Base-by-base conservation (phyloP, 1,140 invertebrate genomes). In the roundworm (Caenorhabditis elegans) region DNA sequence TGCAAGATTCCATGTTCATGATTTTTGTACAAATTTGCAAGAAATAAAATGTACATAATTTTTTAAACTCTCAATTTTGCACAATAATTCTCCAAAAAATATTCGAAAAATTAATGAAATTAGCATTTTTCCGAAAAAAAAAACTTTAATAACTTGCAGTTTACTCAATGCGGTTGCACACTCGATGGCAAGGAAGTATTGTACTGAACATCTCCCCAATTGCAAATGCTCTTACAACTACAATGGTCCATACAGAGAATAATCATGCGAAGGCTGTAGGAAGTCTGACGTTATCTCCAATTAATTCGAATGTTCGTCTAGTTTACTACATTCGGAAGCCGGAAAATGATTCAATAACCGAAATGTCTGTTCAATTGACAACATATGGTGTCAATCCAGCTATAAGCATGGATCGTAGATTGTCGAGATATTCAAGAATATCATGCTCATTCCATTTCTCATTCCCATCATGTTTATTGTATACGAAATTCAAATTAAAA, bases 211-310 rank as follows among this genome's bases (percentile, higher is more conserved):
- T 51, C n/a, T 70, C 55, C 11, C 76, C 76, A 3, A 70, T 79
- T 1, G 34, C 82, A 1, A 77, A 55, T 8, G 86, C 80, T 47
- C 53, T 87, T 4, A 86, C 79, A 8, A 86, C 86, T n/a, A 83
- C 86, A 34, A 84, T 89, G 13, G 70, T 88, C 0, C 75, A 82
- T 43, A 86, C 84, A n/a, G 86, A 88, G 39, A 82, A 86, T 17
- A 86, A 87, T 76, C 87, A 87, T 22, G 87, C 87, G 28, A 86
- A 89, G 53, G 85, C 83, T 24, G 76, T 86, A 43, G 77, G 55
- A 70, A 90, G 84, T 47, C 36, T 84, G 65, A 86, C 85, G 77
- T 70, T 85, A 17, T 85, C 78, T 15, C 85, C 80, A 1, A 39
- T 79, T 0, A 78, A 83, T 46, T 78, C 65, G 2, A 85, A 86